Conservation (phyloP, 2,888 invertebrate genomes). For the Zelleria hepariella region DNA sequence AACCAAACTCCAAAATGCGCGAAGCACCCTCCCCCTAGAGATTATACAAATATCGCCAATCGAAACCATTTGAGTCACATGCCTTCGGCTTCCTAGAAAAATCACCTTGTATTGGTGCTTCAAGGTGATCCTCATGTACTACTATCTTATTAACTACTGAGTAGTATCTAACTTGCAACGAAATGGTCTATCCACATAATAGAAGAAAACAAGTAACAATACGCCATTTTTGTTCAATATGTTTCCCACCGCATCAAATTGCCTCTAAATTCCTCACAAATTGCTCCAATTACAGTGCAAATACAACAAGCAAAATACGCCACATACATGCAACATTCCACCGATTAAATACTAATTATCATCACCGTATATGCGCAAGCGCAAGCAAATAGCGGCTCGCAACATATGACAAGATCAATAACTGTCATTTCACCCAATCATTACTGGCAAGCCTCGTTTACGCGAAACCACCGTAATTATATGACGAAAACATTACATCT, state of each 20-base stretch:
- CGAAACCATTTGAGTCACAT: too few relatives aligned
- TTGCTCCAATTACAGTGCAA: slow-evolving; percentile 8
- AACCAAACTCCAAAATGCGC: too few relatives aligned
- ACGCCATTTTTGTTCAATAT: background rate
- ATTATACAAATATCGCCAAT: too few relatives aligned
- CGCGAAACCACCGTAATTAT: slow-evolving; percentile 58
- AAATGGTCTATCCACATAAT: too few relatives aligned
- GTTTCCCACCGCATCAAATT: background rate
- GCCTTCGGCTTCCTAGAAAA: too few relatives aligned
- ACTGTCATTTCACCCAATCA: slow-evolving; percentile 63
- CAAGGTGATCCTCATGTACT: too few relatives aligned
- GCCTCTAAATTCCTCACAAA: background rate
- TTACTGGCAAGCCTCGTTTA: slow-evolving; percentile 65
- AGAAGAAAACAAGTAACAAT: too few relatives aligned
- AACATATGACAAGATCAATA: slow-evolving; percentile 61
- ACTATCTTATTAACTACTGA: too few relatives aligned
- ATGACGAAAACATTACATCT: slow-evolving; percentile 34
- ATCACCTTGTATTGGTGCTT: too few relatives aligned
- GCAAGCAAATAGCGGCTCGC: slow-evolving; percentile 38
- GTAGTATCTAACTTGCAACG: too few relatives aligned
- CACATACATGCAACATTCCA: slow-evolving; percentile 20
- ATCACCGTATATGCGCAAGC: slow-evolving; percentile 37
- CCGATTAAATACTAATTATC: slow-evolving; percentile 64
- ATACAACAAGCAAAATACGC: slow-evolving; percentile 13
- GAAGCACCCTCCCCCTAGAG: too few relatives aligned